Evolutionary conservation across 2,797 vertebrate genomes (phyloP).

Genomic region (Artibeus lituratus): DNA sequence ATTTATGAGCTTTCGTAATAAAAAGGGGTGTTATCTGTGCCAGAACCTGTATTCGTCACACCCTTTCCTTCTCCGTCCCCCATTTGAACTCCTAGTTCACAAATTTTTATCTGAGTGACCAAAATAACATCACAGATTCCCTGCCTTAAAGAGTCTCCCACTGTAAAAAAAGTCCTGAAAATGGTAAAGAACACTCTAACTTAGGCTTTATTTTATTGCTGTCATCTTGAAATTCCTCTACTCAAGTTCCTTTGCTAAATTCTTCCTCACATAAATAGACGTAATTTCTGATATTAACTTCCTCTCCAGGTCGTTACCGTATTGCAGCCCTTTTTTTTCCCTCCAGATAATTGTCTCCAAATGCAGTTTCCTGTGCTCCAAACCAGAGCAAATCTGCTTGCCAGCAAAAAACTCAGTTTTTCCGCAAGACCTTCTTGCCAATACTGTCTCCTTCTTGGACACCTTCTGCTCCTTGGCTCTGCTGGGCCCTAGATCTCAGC

Average conservation of each 20-base stretch:
- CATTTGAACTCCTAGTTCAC: neutral
- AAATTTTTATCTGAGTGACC: neutral
- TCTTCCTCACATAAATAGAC: neutral
- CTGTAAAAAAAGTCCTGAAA: neutral
- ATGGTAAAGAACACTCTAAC: neutral
- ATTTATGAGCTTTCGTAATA: too few relatives aligned
- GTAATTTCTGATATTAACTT: neutral
- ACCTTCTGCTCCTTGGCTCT: neutral
- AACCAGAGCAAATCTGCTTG: neutral
- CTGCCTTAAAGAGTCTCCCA: neutral
- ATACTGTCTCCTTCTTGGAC: neutral
- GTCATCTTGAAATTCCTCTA: neutral
- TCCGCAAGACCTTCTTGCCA: neutral
- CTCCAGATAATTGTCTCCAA: neutral
- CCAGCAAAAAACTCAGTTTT: neutral
- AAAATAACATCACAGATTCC: neutral
- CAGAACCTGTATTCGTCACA: neutral
- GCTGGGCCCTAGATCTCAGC: neutral
- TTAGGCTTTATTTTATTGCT: neutral
- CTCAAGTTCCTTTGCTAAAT: neutral
- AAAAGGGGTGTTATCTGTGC: too few relatives aligned
- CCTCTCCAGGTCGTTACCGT: neutral
- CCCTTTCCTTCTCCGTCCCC: neutral
- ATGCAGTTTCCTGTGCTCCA: neutral
- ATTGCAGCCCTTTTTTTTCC: neutral